These are phyloP conservation scores for Antheraea assamensis DNA, from an alignment of 2,888 invertebrate species.

Conservation along the genomic window DNA sequence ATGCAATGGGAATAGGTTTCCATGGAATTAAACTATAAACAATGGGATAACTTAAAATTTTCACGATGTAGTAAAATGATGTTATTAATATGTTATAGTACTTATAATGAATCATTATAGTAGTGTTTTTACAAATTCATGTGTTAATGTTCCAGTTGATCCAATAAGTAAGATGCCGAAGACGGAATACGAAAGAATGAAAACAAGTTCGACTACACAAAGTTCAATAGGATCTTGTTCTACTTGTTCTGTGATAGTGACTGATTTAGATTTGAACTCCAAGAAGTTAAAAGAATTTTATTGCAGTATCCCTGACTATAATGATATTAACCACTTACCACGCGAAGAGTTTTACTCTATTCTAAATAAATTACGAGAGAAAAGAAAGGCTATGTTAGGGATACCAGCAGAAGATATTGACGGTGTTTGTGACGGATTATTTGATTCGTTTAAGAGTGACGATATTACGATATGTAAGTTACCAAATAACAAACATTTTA, in stretches of 20 bases:
- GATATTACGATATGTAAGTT: conserved; percentile 28
- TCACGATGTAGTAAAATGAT: not conserved
- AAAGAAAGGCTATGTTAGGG: conserved; percentile 80
- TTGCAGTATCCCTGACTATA: conserved; percentile 90
- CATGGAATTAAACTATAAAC: conserved; percentile 22
- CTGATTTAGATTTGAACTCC: conserved; percentile 73
- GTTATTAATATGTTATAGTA: conserved; percentile 23
- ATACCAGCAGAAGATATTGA: conserved; percentile 62
- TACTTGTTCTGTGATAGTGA: conserved; percentile 53
- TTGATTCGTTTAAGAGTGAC: conserved; percentile 24
- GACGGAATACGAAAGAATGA: conserved; percentile 85
- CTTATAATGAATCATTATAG: conserved; percentile 75
- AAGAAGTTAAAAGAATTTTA: conserved; percentile 87
- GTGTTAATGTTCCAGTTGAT: conserved; percentile 87
- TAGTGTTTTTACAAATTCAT: conserved; percentile 87
- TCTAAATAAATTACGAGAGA: conserved; percentile 84
- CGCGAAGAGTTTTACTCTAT: conserved; percentile 89
- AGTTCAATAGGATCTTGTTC: conserved; percentile 65
- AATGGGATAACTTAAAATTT: not conserved
- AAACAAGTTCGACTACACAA: conserved; percentile 59
- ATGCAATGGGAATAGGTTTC: not conserved
- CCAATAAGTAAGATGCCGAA: conserved; percentile 87
- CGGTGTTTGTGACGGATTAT: conserved; percentile 38
- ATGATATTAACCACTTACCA: conserved; percentile 88
- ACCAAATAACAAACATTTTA: conserved; percentile 33